A percentile compares a stretch with the other conserved stretches of the same genome.
Evolutionary conservation across 2,888 invertebrate species (phyloP).

Genomic region (Epiblema foenella): DNA sequence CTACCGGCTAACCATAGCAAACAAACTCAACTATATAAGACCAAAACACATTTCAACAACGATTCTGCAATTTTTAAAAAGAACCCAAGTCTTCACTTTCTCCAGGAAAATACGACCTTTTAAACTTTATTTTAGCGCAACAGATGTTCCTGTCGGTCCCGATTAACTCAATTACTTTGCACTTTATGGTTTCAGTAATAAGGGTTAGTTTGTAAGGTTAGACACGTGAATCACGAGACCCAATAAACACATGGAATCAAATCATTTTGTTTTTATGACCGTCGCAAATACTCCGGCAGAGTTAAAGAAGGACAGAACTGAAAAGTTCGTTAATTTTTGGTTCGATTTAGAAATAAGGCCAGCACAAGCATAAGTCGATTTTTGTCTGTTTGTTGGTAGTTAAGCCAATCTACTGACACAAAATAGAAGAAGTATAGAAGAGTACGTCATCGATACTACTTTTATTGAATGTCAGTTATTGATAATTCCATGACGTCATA

Average conservation of each 20-base stretch:
- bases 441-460: background rate
- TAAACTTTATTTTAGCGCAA: constrained; percentile 11
- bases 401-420: background rate
- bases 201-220: constrained; percentile 18
- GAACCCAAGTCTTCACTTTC: background rate
- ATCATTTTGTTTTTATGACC: constrained; percentile 64
- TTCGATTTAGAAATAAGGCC: no score
- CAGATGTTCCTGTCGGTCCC: constrained; percentile 29
- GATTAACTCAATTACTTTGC: constrained; percentile 1
- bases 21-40: constrained; percentile 16
- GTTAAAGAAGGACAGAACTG: constrained; percentile 21
- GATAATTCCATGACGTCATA: background rate
- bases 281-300: constrained; percentile 41
- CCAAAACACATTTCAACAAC: constrained; percentile 26
- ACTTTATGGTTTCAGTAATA: background rate
- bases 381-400: no score
- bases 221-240: constrained; percentile 46
- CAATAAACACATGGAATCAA: constrained; percentile 57
- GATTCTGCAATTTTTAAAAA: background rate
- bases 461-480: background rate
- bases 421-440: background rate
- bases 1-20: constrained; percentile 8
- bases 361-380: no score
- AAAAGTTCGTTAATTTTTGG: background rate
- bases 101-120: background rate